Percentiles rank a stretch among this genome's conserved stretches.
Conservation (phyloP, 1,140 invertebrate species). For the Philopotamus ludificatus region DNA sequence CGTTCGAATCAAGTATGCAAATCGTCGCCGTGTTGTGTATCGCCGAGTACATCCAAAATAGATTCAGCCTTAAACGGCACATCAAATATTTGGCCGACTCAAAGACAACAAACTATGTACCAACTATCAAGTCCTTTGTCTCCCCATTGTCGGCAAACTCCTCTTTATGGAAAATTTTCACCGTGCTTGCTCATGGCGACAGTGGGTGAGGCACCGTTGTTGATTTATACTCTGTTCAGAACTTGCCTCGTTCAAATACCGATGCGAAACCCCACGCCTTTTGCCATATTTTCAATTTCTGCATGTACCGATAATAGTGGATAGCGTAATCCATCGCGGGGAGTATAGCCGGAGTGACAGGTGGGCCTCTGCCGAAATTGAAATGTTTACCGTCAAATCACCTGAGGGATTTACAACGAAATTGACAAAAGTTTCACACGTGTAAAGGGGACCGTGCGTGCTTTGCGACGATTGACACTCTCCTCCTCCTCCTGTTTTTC, state of each 20-base stretch:
- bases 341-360: constrained; percentile 14
- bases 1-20: too few species aligned
- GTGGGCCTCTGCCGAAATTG: constrained; percentile 27
- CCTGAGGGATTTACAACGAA: constrained; percentile 21
- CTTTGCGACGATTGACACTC: neutral
- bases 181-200: neutral
- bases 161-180: neutral
- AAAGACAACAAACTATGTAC: constrained; percentile 21
- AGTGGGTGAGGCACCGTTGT: neutral
- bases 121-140: constrained; percentile 6
- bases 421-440: constrained; percentile 27
- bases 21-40: too few species aligned
- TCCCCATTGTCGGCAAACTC: neutral
- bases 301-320: constrained; percentile 8
- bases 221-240: neutral
- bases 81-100: constrained; percentile 23
- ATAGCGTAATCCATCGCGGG: constrained; percentile 20
- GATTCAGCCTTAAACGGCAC: constrained; percentile 4
- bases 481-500: neutral
- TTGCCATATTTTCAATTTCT: constrained; percentile 20
- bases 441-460: neutral
- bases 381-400: constrained; percentile 29
- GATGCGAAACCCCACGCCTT: too few species aligned
- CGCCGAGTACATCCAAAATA: too few species aligned
- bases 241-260: neutral